Evolutionary conservation across 2,113 vertebrate species (phyloP).

Genomic region (Pedionomus torquatus): DNA sequence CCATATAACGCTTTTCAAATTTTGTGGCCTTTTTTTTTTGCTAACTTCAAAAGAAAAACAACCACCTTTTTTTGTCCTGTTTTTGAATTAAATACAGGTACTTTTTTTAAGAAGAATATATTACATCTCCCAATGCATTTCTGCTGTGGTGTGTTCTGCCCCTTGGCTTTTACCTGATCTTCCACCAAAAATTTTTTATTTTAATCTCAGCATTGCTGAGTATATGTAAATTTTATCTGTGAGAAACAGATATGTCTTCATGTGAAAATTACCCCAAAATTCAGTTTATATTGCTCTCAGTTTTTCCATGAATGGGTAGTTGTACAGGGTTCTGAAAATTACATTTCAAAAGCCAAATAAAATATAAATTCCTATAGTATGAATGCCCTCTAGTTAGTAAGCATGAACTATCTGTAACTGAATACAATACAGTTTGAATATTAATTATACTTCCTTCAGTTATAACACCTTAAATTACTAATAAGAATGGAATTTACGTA

Average conservation of each 20-base stretch:
- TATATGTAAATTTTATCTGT: not conserved
- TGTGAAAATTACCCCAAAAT: not conserved
- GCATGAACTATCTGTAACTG: not conserved
- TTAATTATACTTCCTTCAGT: not conserved
- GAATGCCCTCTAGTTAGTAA: not conserved
- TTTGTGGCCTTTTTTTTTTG: not conserved
- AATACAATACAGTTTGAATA: not conserved
- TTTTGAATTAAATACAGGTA: not conserved
- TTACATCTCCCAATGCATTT: not conserved
- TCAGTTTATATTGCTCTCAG: not conserved
- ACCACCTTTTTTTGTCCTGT: not conserved
- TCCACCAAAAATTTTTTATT: fast-evolving
- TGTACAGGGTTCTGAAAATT: not conserved
- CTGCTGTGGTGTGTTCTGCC: not conserved
- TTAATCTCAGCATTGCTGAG: not conserved
- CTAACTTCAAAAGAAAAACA: not conserved
- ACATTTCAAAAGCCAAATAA: not conserved
- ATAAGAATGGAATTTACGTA: not conserved
- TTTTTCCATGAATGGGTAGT: not conserved
- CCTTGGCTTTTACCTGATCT: not conserved
- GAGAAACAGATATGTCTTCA: not conserved
- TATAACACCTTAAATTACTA: not conserved
- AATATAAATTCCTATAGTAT: not conserved
- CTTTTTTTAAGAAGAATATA: not conserved
- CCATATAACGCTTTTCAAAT: not conserved